Evolutionary conservation across 2,797 vertebrate species (phyloP), one percentile per base, ranked within the genome.

Genomic region (Clamator glandarius): DNA sequence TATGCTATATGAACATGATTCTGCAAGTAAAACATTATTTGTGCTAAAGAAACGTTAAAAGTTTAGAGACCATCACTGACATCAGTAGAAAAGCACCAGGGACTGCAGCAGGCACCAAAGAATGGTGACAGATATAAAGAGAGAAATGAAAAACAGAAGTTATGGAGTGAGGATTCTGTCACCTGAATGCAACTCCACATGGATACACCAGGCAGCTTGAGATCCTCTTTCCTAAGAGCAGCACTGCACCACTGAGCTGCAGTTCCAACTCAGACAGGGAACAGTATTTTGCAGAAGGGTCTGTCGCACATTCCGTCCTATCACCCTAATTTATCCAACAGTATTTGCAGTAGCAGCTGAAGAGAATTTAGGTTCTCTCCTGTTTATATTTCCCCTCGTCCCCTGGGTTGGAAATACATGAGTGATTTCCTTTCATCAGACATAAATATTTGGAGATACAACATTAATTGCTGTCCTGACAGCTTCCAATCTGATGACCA

Each of bases 401-500:
- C 21, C 8, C 8, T 61, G 28, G 68, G 41, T 2, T 85, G 31
- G 25, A 23, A 77, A 80, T 87, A 63, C 24, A 70, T 82, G 52
- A 89, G 28, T 73, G 86, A 75, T 95, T 90, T 87, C 62, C 88
- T 73, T 91, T 84, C 0, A 0, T 91, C 54, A 29, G 33, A 41
- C 33, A 64, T 55, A 67, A 58, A 90, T 77, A 79, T 92, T 70
- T 84, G 58, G 68, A 90, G 66, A 76, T 28, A 80, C 31, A 67
- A 62, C 50, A 42, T 75, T 92, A 90, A 75, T 61, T 94, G 57
- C 35, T 84, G 79, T 59, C 82, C 67, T 78, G 73, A 78, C 42
- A 82, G 50, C 91, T 95, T 84, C 63, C 41, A 75, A 72, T 95
- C 59, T 84, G 63, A 88, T 67, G 58, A 77, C 35, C 48, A 84